Conservation (phyloP, 2,113 vertebrate genomes). For the Phylloscopus trochiloides region DNA sequence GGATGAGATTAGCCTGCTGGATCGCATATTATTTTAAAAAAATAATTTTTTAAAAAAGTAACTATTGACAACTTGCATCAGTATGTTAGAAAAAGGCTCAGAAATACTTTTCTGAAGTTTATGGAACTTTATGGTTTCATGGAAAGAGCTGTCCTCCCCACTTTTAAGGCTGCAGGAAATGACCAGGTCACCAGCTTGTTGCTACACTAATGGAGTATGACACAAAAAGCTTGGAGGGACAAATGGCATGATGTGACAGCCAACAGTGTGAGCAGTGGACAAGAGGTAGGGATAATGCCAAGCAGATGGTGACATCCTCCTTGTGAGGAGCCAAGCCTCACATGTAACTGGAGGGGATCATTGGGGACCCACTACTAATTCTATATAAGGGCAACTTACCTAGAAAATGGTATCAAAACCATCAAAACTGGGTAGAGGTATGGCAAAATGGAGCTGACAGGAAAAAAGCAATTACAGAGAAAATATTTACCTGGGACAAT, state of each 20-base stretch:
- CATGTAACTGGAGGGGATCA: accelerated
- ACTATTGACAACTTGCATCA: not conserved
- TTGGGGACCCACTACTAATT: not conserved
- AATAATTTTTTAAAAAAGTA: not conserved
- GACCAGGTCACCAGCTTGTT: not conserved
- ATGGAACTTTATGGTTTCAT: not conserved
- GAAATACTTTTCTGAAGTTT: not conserved
- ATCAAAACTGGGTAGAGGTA: not conserved
- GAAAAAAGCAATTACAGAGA: not conserved
- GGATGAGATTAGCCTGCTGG: not conserved
- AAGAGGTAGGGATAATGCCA: not conserved
- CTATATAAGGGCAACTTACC: not conserved
- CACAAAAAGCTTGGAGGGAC: accelerated
- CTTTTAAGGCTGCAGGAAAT: not conserved
- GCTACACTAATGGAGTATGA: not conserved
- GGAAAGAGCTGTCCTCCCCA: not conserved
- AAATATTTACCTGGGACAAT: not conserved
- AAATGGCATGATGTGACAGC: not conserved
- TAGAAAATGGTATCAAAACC: not conserved
- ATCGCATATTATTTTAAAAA: not conserved
- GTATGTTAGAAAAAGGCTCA: not conserved
- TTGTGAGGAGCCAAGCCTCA: not conserved
- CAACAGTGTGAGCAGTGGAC: accelerated
- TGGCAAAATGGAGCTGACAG: not conserved
- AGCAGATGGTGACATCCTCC: not conserved